Conservation (phyloP, 2,888 invertebrate genomes). For the Augiades crinisus region DNA sequence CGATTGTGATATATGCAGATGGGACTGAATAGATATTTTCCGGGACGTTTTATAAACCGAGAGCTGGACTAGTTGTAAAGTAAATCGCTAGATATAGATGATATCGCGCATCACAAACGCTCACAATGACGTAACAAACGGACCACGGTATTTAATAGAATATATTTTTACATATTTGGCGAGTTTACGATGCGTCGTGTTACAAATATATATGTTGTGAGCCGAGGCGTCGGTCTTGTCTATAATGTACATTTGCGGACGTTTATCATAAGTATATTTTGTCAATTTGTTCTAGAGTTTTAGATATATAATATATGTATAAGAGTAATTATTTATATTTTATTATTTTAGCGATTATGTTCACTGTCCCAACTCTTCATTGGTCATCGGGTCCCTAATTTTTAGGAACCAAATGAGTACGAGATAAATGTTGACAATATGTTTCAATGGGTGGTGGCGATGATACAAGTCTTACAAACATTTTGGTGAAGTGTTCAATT, state of each 20-base stretch:
- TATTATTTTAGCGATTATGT: slow-evolving; percentile 36
- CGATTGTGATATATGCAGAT: slow-evolving; percentile 20
- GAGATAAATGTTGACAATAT: slow-evolving; percentile 18
- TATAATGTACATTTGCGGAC: slow-evolving; percentile 59
- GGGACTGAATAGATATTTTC: slow-evolving; percentile 37
- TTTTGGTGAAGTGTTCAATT: slow-evolving; percentile 2
- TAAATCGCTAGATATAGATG: slow-evolving; percentile 57
- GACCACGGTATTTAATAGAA: slow-evolving; percentile 67
- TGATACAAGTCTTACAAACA: slow-evolving; percentile 17
- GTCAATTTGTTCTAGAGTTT: slow-evolving; percentile 73
- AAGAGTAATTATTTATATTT: slow-evolving; percentile 42
- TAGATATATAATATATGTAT: slow-evolving; percentile 45
- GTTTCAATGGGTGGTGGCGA: slow-evolving; percentile 24
- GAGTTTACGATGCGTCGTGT: slow-evolving; percentile 42
- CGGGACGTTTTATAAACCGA: slow-evolving; percentile 35
- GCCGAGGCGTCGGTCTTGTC: slow-evolving; percentile 58
- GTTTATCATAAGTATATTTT: slow-evolving; percentile 57
- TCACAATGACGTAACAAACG: slow-evolving; percentile 65
- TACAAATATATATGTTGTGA: slow-evolving; percentile 53
- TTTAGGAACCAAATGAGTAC: not conserved
- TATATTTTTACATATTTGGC: slow-evolving; percentile 71
- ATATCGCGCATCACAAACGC: slow-evolving; percentile 57
- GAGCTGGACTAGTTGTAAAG: slow-evolving; percentile 40
- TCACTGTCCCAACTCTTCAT: slow-evolving; percentile 14
- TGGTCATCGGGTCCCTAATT: slow-evolving; percentile 1